Conservation (phyloP, 2,113 vertebrate species). For the Gymnogyps californianus region DNA sequence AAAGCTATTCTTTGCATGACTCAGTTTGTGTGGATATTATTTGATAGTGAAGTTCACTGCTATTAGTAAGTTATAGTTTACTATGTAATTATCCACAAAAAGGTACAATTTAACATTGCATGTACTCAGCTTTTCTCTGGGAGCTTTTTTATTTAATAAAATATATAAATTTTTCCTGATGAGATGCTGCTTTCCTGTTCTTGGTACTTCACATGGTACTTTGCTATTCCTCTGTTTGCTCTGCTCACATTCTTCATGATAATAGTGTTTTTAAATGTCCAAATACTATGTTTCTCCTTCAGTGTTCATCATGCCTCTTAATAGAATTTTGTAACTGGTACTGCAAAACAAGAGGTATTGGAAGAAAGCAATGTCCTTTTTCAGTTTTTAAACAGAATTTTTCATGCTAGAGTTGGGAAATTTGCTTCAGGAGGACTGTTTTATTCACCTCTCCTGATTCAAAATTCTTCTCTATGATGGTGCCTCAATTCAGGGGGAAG, state of each 20-base stretch:
- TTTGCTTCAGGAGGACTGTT: background rate
- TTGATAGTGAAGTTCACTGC: background rate
- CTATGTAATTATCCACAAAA: background rate
- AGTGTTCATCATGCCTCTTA: background rate
- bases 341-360: background rate
- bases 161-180: background rate
- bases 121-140: background rate
- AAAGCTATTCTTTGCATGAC: background rate
- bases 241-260: background rate
- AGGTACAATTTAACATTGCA: background rate
- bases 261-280: background rate
- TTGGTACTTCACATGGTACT: background rate
- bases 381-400: background rate
- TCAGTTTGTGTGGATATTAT: background rate
- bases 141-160: background rate
- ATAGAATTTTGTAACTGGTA: background rate
- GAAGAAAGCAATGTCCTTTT: background rate
- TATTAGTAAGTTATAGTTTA: background rate
- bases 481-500: background rate
- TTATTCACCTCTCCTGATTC: background rate
- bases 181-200: background rate
- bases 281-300: background rate
- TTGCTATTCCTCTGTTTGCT: background rate
- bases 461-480: background rate
- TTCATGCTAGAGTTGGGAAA: background rate